phyloP scores from a whole-genome alignment of 2,888 invertebrate species.

The Pterobdella sp. region DNA sequence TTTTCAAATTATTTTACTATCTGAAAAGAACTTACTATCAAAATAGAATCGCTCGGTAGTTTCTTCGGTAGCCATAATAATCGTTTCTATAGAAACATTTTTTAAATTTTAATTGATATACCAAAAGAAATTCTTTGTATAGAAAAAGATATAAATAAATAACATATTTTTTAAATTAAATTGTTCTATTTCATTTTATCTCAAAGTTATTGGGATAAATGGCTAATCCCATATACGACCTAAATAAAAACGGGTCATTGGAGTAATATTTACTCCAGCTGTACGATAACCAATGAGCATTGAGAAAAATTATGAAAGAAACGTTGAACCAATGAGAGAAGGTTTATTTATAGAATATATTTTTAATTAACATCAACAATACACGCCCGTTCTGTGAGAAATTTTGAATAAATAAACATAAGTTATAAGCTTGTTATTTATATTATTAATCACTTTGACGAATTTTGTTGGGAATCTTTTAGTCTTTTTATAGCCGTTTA shows the following conservation, averaged over 20 bases:
- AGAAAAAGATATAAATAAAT: neutral
- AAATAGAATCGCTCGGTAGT: conserved; percentile 35
- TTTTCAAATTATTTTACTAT: neutral
- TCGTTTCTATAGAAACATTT: conserved; percentile 16
- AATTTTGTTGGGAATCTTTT: too few species aligned
- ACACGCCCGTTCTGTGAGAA: too few species aligned
- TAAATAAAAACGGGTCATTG: neutral
- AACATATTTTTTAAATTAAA: neutral
- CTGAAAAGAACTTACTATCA: conserved; percentile 34
- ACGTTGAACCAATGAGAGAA: neutral
- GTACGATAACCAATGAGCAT: neutral
- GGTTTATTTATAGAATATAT: neutral
- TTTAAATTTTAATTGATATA: neutral
- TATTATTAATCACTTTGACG: too few species aligned
- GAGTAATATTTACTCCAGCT: conserved; percentile 4
- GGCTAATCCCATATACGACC: neutral
- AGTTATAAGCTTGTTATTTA: too few species aligned
- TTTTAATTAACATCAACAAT: too few species aligned
- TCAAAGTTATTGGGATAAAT: neutral
- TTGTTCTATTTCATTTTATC: neutral
- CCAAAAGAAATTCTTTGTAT: neutral
- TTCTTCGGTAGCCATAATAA: conserved; percentile 36
- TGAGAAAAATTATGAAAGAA: conserved; percentile 8
- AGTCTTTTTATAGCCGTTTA: too few species aligned
- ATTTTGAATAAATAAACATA: too few species aligned